These are phyloP conservation scores for Nipponacmea schrenckii DNA, from an alignment of 2,888 invertebrate genomes.

Conservation along the genomic window DNA sequence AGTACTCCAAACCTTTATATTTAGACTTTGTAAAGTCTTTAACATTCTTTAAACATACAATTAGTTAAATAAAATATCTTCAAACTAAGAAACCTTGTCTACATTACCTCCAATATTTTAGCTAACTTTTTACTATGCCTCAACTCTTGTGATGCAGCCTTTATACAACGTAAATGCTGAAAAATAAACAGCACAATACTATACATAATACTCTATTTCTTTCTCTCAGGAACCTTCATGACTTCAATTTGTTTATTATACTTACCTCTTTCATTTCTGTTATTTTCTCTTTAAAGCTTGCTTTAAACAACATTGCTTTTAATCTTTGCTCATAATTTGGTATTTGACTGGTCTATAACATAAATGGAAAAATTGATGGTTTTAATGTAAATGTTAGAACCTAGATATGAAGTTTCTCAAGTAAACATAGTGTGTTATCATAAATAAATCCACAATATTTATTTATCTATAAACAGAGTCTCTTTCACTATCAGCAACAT, in stretches of 20 bases:
- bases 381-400: not conserved
- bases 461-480: no score
- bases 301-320: constrained; percentile 59
- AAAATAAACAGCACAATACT: constrained; percentile 19
- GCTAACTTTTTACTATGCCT: constrained; percentile 60
- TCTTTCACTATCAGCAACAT: no score
- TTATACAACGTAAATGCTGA: constrained; percentile 56
- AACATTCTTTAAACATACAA: no score
- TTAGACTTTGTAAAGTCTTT: no score
- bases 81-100: no score
- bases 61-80: no score
- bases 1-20: no score
- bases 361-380: not conserved
- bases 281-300: constrained; percentile 60
- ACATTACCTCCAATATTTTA: constrained; percentile 59
- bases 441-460: not conserved
- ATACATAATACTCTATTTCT: no score
- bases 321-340: constrained; percentile 63
- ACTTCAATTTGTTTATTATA: no score
- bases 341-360: constrained; percentile 60
- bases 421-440: not conserved
- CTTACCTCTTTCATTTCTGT: constrained; percentile 62
- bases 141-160: constrained; percentile 60
- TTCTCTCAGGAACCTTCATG: not conserved
- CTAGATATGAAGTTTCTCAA: not conserved